These are phyloP conservation scores for Conomelus anceps DNA, from an alignment of 2,888 invertebrate genomes.

Conservation along the genomic window DNA sequence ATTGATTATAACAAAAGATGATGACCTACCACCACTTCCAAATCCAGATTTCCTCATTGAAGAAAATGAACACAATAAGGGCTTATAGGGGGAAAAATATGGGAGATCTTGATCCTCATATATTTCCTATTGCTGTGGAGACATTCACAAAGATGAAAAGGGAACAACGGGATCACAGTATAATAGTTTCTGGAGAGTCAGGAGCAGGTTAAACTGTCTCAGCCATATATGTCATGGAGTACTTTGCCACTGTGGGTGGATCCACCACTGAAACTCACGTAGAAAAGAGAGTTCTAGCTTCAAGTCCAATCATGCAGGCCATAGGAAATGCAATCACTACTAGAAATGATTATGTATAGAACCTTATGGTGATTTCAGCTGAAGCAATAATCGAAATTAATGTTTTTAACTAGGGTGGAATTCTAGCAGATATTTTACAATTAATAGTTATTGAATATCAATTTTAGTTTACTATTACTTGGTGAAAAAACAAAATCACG, in stretches of 20 bases:
- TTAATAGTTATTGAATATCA: no score
- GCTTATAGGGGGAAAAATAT: constrained; percentile 89
- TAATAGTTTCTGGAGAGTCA: constrained; percentile 93
- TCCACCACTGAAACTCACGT: constrained; percentile 83
- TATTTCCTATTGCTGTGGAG: constrained; percentile 97
- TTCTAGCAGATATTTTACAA: no score
- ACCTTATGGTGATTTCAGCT: no score
- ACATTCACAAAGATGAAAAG: constrained; percentile 90
- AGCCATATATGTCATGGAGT: constrained; percentile 97
- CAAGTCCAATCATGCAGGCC: constrained; percentile 96
- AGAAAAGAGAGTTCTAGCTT: constrained; percentile 91
- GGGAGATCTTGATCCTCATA: constrained; percentile 96
- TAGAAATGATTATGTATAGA: constrained; percentile 95
- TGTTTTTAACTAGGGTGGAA: no score
- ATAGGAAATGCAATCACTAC: constrained; percentile 99
- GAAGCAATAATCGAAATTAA: no score
- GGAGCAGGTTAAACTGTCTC: constrained; percentile 99
- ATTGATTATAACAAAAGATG: no score
- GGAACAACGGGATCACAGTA: constrained; percentile 65
- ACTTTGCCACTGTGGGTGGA: constrained; percentile 93
- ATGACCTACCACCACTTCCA: no score
- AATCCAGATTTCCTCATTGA: no score
- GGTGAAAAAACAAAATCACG: no score
- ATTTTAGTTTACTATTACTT: no score
- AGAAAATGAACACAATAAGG: constrained; percentile 87